Base-by-base conservation (phyloP, 2,797 vertebrate species). In the Anisognathus igniventris region DNA sequence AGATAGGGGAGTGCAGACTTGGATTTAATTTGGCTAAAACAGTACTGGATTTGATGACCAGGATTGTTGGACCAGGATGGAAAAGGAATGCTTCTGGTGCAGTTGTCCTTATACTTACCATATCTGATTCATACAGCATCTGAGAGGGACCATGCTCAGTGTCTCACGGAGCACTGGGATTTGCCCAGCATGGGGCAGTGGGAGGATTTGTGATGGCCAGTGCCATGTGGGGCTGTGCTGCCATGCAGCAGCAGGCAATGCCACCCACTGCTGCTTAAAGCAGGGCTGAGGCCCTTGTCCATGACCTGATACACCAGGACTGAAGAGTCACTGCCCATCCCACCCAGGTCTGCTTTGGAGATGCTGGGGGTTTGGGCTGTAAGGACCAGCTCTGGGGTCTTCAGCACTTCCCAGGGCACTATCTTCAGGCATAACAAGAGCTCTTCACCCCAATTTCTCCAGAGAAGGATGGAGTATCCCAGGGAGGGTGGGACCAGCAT, bases 91-190 rank as follows among this genome's bases (percentile, higher is more conserved):
- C 24, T 73, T 14, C 47, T 75, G 60, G 44, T 45, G 50, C 15
- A 39, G 24, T 2, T 56, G 47, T 64, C 48, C 22, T 71, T 58
- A 42, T 0, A 3, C 4, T 17, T 33, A 31, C 25, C 47, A 39
- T 13, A 45, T 24, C 31, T 2, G 4, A 44, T 37, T 27, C 3
- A 0, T 17, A 39, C 11, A 37, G 53, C 8, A 1, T 1, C 44
- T 0, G 0, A 25, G 22, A 21, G 39, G 48, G 62, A 44, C 0
- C 0, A n/a, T 51, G 66, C 57, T 61, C 37, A 6, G 25, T 7
- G 11, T 4, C 27, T 39, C 7, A 1, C 17, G 2, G 44, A 5
- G 9, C 70, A 14, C 48, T 3, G 30, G 61, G 48, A 28, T 56
- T 14, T 50, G n/a, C 50, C 70, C 61, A 64, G 70, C 35, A 6